These are phyloP conservation scores for Ptilorrhoa leucosticta DNA, from an alignment of 2,113 vertebrate species.

Conservation along the genomic window DNA sequence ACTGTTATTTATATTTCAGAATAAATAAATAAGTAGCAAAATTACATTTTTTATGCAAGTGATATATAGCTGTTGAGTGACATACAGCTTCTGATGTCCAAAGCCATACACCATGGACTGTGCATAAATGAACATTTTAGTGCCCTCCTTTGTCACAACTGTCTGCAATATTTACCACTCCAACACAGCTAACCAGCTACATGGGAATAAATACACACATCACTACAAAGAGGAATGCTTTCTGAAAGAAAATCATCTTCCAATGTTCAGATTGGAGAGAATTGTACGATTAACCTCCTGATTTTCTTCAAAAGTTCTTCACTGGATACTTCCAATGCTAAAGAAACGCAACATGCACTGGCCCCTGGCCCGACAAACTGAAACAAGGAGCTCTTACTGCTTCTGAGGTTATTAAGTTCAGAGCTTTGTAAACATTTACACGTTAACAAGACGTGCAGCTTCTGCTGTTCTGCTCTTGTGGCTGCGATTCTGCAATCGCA, in stretches of 20 bases:
- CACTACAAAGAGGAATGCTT: not conserved
- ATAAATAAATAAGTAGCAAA: not conserved
- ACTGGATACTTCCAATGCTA: not conserved
- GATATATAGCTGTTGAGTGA: not conserved
- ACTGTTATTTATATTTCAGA: not conserved
- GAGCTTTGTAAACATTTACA: constrained; percentile 44
- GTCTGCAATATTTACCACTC: not conserved
- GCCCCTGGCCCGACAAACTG: not conserved
- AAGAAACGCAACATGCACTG: not conserved
- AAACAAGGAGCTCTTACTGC: not conserved
- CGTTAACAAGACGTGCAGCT: not conserved
- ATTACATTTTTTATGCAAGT: not conserved
- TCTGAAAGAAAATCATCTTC: not conserved
- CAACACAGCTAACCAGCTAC: not conserved
- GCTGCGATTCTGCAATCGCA: not conserved
- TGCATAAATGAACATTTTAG: not conserved
- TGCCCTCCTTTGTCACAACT: not conserved
- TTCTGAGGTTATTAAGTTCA: not conserved
- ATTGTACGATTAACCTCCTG: not conserved
- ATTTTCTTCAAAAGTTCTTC: not conserved
- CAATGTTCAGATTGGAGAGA: not conserved
- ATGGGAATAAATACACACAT: not conserved
- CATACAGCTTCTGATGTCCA: not conserved
- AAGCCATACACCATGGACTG: not conserved
- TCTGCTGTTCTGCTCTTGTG: not conserved